phyloP scores from a whole-genome alignment of 2,888 invertebrate genomes.

The Sphaeridia pumilis region DNA sequence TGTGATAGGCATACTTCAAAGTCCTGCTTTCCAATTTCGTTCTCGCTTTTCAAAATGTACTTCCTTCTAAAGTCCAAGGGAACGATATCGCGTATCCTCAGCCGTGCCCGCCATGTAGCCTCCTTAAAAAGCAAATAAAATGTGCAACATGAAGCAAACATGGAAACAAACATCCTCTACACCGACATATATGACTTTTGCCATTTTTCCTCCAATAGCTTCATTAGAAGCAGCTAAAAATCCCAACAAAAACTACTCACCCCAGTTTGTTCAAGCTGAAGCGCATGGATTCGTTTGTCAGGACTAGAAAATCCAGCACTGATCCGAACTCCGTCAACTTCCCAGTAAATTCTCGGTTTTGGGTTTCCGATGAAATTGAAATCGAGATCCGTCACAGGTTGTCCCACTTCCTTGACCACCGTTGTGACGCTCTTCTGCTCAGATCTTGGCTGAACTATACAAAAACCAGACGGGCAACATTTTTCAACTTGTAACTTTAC shows the following conservation, averaged over 20 bases:
- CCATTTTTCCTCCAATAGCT: too few relatives aligned
- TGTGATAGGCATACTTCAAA: slow-evolving; percentile 27
- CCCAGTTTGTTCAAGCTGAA: slow-evolving; percentile 15
- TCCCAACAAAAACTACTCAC: too few relatives aligned
- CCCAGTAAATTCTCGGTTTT: slow-evolving; percentile 26
- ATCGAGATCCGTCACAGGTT: slow-evolving; percentile 14
- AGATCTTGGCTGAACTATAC: slow-evolving; percentile 9
- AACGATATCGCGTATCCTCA: slow-evolving; percentile 21
- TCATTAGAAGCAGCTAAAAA: too few relatives aligned
- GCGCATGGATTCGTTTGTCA: slow-evolving; percentile 20
- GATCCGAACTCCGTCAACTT: slow-evolving; percentile 21
- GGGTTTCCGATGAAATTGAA: slow-evolving; percentile 28
- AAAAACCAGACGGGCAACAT: not conserved
- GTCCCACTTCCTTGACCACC: slow-evolving; percentile 24
- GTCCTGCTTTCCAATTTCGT: slow-evolving; percentile 24
- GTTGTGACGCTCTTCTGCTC: slow-evolving; percentile 9
- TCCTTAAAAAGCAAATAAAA: slow-evolving; percentile 11
- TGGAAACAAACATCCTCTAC: too few relatives aligned
- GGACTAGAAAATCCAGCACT: slow-evolving; percentile 18
- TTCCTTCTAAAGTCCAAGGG: slow-evolving; percentile 26
- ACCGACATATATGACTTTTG: too few relatives aligned
- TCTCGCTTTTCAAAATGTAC: slow-evolving; percentile 21
- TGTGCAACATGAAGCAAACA: not conserved
- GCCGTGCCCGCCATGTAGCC: slow-evolving; percentile 18
- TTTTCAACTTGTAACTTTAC: not conserved